Conservation (phyloP, 2,113 vertebrate species). For the Mesembrinibis cayennensis region DNA sequence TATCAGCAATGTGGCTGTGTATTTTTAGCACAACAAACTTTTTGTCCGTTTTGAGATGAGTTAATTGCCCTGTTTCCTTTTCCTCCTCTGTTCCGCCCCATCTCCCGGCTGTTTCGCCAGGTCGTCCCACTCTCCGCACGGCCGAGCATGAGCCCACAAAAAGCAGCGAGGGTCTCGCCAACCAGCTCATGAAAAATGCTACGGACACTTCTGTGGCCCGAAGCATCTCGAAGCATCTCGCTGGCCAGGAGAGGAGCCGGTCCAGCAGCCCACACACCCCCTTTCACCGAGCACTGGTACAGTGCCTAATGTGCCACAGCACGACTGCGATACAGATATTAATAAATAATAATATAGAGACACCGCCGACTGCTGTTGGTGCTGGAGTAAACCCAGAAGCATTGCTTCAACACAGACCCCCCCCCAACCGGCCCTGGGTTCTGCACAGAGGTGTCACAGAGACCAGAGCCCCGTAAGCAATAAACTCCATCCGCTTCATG, state of each 20-base stretch:
- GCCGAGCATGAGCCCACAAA: rapidly evolving
- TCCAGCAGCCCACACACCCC: neutral
- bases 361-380: rapidly evolving
- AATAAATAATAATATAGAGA: neutral
- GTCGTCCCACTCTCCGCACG: rapidly evolving
- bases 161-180: neutral
- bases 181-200: neutral
- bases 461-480: neutral
- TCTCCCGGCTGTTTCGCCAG: neutral
- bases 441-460: neutral
- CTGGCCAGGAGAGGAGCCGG: neutral
- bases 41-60: neutral
- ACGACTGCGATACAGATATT: rapidly evolving
- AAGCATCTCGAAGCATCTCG: neutral
- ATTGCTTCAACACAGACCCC: rapidly evolving
- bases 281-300: rapidly evolving
- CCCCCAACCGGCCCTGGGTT: neutral
- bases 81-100: neutral
- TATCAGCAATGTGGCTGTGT: neutral
- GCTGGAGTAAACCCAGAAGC: neutral
- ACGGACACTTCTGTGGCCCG: neutral
- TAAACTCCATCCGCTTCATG: neutral
- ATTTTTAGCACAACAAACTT: neutral
- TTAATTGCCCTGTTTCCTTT: neutral
- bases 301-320: neutral